A percentile compares a stretch with the other conserved stretches of the same genome.
Evolutionary conservation across 2,888 invertebrate genomes (phyloP).

Genomic region (Venustoraphidia nigricollis): DNA sequence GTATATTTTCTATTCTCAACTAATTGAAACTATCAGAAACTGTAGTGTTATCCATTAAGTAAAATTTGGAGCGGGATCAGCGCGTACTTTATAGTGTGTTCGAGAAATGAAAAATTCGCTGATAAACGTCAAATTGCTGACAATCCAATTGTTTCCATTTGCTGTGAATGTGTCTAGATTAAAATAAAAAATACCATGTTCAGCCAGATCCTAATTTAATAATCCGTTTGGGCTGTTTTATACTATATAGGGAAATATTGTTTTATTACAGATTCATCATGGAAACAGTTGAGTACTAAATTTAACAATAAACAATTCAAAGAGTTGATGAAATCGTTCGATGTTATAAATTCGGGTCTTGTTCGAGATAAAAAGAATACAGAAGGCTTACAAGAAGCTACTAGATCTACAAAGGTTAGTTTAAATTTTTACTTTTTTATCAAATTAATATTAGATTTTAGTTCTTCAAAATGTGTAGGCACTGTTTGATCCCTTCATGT

Average conservation of each 20-base stretch:
- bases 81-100: not conserved
- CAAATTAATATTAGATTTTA: no score
- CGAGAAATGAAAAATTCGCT: no score
- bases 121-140: no score
- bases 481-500: no score
- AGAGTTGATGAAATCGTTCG: slow-evolving; percentile 32
- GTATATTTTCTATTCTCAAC: no score
- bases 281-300: slow-evolving; percentile 22
- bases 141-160: not conserved
- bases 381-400: slow-evolving; percentile 19
- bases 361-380: slow-evolving; percentile 29
- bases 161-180: slow-evolving; percentile 2
- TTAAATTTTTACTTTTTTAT: not conserved
- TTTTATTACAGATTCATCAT: slow-evolving; percentile 25
- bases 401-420: slow-evolving; percentile 21
- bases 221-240: no score
- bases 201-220: no score
- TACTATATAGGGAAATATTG: not conserved
- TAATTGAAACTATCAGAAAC: no score
- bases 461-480: no score
- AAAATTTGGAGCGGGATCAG: no score
- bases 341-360: slow-evolving; percentile 27
- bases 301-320: slow-evolving; percentile 28
- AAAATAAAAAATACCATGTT: not conserved
- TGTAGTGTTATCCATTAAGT: no score